Conservation (phyloP, 2,797 vertebrate species). For the Chromobotia macracanthus region DNA sequence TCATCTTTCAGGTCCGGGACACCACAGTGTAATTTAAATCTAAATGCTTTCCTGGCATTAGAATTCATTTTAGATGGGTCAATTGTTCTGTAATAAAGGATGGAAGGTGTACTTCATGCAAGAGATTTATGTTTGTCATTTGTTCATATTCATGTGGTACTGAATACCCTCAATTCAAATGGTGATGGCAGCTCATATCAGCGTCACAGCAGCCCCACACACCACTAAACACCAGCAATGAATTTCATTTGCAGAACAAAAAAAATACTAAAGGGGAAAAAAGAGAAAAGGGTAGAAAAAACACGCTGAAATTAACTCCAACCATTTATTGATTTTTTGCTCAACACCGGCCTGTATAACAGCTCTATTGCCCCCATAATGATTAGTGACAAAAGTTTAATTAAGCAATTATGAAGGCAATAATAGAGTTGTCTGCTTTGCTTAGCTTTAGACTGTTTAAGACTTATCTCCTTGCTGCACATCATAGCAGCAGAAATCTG, state of each 20-base stretch:
- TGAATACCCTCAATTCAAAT: constrained; percentile 99
- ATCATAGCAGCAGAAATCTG: constrained; percentile 99
- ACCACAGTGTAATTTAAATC: constrained; percentile 99
- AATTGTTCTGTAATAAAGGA: constrained; percentile 99
- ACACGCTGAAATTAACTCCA: constrained; percentile 96
- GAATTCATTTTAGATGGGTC: constrained; percentile 99
- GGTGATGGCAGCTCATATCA: constrained; percentile 99
- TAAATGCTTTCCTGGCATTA: constrained; percentile 99
- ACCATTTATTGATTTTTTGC: constrained; percentile 99
- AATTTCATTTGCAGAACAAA: constrained; percentile 94
- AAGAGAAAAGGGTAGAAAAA: constrained; percentile 62
- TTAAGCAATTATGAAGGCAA: constrained; percentile 99
- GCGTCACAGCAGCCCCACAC: constrained; percentile 98
- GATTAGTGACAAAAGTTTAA: constrained; percentile 99
- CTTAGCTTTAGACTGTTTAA: constrained; percentile 97
- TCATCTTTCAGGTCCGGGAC: constrained; percentile 99
- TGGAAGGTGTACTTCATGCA: constrained; percentile 99
- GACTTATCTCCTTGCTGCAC: constrained; percentile 99
- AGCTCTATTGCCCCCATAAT: constrained; percentile 99
- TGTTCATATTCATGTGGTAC: constrained; percentile 99
- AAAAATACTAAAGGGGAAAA: constrained; percentile 44
- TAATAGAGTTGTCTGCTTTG: constrained; percentile 99
- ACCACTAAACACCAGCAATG: constrained; percentile 99
- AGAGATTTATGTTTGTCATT: constrained; percentile 99
- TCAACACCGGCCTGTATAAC: constrained; percentile 99